Conservation (phyloP, 2,797 vertebrate genomes). For the Phataginus tetradactyla region DNA sequence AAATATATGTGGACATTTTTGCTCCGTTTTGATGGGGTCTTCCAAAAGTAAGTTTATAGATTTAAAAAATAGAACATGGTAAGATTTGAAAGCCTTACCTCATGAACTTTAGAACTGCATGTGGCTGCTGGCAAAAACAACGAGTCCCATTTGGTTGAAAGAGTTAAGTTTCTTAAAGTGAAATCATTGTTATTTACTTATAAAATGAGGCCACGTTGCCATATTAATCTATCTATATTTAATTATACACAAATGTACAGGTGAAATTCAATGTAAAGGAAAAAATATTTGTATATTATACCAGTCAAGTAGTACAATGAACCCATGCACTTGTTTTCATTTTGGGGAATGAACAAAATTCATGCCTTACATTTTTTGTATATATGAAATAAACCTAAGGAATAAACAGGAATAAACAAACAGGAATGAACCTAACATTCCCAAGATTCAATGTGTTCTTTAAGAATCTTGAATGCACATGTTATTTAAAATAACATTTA, state of each 20-base stretch:
- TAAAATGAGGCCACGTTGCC: not conserved
- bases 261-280: conserved; percentile 16
- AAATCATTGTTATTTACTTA: not conserved
- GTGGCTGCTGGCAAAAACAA: not conserved
- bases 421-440: not conserved
- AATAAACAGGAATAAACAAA: no score
- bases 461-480: not conserved
- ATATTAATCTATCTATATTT: not conserved
- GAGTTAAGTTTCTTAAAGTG: not conserved
- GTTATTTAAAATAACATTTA: not conserved
- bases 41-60: not conserved
- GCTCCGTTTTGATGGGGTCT: not conserved
- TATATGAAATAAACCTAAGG: not conserved
- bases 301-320: not conserved
- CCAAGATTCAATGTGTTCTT: not conserved
- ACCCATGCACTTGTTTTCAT: not conserved
- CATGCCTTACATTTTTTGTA: not conserved
- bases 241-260: not conserved
- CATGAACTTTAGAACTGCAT: not conserved
- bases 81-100: not conserved
- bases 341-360: not conserved
- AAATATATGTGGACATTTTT: not conserved
- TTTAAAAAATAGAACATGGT: not conserved
- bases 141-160: conserved; percentile 19
- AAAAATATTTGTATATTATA: not conserved